Evolutionary conservation across 2,113 vertebrate species (phyloP).

Genomic region (Notothenia rossii): DNA sequence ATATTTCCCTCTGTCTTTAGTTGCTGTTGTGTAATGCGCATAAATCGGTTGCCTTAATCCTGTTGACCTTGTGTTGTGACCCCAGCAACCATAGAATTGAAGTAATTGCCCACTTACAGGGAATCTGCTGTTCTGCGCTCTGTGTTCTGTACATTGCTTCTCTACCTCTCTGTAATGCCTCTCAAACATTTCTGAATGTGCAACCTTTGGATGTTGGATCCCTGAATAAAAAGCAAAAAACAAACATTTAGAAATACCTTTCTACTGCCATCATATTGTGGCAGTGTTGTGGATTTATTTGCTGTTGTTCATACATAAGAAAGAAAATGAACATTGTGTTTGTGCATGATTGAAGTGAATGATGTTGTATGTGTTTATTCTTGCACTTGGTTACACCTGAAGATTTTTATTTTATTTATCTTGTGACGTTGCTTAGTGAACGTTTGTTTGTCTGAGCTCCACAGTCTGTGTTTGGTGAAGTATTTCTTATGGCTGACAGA

Average conservation of each 20-base stretch:
- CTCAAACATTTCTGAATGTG: background rate
- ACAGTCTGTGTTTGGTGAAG: background rate
- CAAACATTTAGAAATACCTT: background rate
- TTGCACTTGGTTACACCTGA: background rate
- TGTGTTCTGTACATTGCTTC: background rate
- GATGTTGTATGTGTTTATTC: background rate
- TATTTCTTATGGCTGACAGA: background rate
- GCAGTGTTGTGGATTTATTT: background rate
- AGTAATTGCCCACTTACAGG: background rate
- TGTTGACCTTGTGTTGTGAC: conserved; percentile 35
- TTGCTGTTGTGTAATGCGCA: conserved; percentile 24
- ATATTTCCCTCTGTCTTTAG: background rate
- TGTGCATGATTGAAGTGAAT: background rate
- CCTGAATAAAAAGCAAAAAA: background rate
- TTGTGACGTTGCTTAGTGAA: background rate
- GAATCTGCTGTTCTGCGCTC: background rate
- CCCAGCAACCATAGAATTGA: background rate
- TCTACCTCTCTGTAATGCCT: background rate
- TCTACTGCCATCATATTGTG: background rate
- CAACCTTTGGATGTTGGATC: background rate
- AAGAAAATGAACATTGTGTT: background rate
- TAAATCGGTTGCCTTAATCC: conserved; percentile 36
- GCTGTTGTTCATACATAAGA: background rate
- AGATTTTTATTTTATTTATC: background rate
- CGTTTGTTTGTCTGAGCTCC: conserved; percentile 5